Evolutionary conservation across 2,797 vertebrate species (phyloP).

Genomic region (Orestias chungarensis): DNA sequence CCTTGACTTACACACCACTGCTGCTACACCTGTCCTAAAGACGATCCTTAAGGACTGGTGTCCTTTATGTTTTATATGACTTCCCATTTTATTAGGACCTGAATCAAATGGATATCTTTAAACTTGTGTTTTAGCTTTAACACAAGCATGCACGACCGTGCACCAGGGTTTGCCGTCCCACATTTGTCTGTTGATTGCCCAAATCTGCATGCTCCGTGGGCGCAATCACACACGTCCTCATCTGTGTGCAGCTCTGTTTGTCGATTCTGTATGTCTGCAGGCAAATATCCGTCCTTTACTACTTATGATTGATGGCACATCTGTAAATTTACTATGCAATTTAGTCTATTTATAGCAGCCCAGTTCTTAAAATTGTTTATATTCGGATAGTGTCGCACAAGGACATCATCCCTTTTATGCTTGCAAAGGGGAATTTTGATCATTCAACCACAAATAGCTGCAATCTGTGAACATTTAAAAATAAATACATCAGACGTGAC

Average conservation of each 20-base stretch:
- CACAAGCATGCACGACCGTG: slow-evolving; percentile 10
- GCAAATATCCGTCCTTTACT: slow-evolving; percentile 63
- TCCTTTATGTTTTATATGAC: not conserved
- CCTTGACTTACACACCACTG: not conserved
- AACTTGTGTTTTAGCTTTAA: slow-evolving; percentile 36
- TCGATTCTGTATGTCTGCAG: slow-evolving; percentile 39
- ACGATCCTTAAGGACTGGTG: not conserved
- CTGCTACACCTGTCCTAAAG: not conserved
- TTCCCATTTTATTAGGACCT: not conserved
- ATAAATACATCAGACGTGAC: slow-evolving; percentile 29
- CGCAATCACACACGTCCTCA: slow-evolving; percentile 8
- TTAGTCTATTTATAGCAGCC: slow-evolving; percentile 70
- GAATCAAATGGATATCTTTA: not conserved
- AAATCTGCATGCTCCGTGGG: slow-evolving; percentile 23
- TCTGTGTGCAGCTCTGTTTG: slow-evolving; percentile 18
- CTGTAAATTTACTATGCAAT: slow-evolving; percentile 54
- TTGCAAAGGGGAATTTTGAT: slow-evolving; percentile 33
- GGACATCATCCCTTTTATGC: slow-evolving; percentile 40
- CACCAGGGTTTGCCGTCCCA: slow-evolving; percentile 33
- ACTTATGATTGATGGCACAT: slow-evolving; percentile 77
- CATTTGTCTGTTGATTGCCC: slow-evolving; percentile 17
- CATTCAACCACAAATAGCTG: slow-evolving; percentile 30
- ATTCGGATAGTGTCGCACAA: slow-evolving; percentile 21
- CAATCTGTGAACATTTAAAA: slow-evolving; percentile 26
- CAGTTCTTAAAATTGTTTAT: slow-evolving; percentile 50